Base-by-base conservation (phyloP, 2,888 invertebrate genomes). In the Bursaphelenchus okinawaensis region DNA sequence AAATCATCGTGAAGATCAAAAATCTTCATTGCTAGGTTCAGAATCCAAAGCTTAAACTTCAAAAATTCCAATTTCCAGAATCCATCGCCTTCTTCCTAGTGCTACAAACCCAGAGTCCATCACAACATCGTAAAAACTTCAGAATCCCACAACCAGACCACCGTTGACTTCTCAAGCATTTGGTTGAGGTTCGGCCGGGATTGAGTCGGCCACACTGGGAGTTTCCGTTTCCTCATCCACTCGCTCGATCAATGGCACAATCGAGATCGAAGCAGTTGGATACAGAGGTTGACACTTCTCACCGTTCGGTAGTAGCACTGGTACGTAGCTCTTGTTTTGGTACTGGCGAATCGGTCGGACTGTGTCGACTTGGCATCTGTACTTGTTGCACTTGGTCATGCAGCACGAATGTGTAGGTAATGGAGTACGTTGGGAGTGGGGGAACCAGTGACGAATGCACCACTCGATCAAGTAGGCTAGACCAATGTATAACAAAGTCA, bases 401-500 rank as follows among this genome's bases (percentile, higher is more conserved):
- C 64, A 63, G 61, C 64, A 63, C 19, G 62, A 64, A 6, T 63
- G 62, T 20, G 50, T 51, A 2, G 26, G 27, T 12, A 22, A 3
- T 59, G 22, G 51, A 51, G 22, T n/a, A 26, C 31, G n/a, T 60
- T 62, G 66, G 16, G 26, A 26, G 27, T 72, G 73, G 7, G 71
- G 71, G 54, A 71, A 57, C 71, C 74, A 74, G 52, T 71, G 71
- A 16, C 63, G 66, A 27, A 71, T 71, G 60, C 73, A 70, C 61
- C 55, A 66, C 20, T 75, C 73, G 66, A 80, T 81, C 50, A 75
- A 57, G 59, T 80, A 81, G 52, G 81, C 80, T 22, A 81, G 69
- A 28, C 68, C 74, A 57, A 80, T 72, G 69, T 80, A 80, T 28
- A 77, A 76, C n/a, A 70, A 71, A 19, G 78, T 81, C 60, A 80